Conservation (phyloP, 2,113 vertebrate genomes). For the Thunnus thynnus region DNA sequence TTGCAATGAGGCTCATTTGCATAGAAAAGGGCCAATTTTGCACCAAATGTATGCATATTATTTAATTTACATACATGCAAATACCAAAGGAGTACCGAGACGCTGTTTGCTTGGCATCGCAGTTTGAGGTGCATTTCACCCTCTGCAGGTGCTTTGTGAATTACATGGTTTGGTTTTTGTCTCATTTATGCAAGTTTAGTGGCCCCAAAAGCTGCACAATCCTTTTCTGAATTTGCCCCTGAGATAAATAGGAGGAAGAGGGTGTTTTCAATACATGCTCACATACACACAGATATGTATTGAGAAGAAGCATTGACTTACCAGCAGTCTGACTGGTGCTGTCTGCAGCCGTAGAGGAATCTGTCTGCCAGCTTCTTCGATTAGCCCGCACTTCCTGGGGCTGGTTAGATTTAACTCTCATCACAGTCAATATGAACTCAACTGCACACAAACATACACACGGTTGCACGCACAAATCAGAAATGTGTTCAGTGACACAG, state of each 20-base stretch:
- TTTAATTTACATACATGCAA: too few species aligned
- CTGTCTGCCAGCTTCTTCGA: conserved; percentile 64
- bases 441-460: conserved; percentile 15
- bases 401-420: conserved; percentile 60
- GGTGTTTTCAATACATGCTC: neutral
- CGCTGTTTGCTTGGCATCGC: too few species aligned
- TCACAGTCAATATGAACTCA: conserved; percentile 65
- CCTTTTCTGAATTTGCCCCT: neutral
- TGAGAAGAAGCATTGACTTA: conserved; percentile 51
- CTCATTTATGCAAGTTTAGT: too few species aligned
- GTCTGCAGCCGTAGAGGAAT: conserved; percentile 53
- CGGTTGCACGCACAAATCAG: conserved; percentile 21
- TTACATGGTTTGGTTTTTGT: too few species aligned
- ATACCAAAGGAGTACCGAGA: too few species aligned
- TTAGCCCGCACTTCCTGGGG: conserved; percentile 73
- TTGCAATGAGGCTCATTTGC: too few species aligned
- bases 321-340: conserved; percentile 40
- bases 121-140: too few species aligned
- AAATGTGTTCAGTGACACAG: conserved; percentile 33
- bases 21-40: too few species aligned
- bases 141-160: too few species aligned
- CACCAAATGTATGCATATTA: too few species aligned
- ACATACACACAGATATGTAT: conserved; percentile 23
- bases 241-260: neutral
- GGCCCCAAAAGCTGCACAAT: too few species aligned